Evolutionary conservation across 92 coral and sea anemone genomes (phyloP).

Genomic region (Phymanthus crucifer): DNA sequence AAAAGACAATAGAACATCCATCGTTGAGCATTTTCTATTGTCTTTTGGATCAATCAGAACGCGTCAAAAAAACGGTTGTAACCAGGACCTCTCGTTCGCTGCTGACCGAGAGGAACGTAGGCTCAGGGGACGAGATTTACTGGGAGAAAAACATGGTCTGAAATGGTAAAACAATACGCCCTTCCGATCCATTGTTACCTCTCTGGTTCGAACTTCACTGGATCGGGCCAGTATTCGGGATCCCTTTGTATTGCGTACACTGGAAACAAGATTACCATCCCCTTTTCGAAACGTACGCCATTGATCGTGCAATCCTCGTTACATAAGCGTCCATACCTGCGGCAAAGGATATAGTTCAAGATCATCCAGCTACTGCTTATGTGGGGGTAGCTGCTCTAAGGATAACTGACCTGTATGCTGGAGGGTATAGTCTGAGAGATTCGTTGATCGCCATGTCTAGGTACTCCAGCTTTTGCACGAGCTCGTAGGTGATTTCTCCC

Average conservation of each 20-base stretch:
- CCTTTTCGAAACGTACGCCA: conserved; percentile 57
- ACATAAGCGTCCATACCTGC: conserved; percentile 41
- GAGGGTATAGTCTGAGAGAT: conserved; percentile 56
- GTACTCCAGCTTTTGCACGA: conserved; percentile 42
- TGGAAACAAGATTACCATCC: conserved; percentile 51
- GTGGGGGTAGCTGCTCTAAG: not conserved
- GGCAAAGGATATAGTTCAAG: not conserved
- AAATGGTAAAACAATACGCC: too few species aligned
- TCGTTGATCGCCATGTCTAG: conserved; percentile 63
- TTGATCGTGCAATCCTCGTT: conserved; percentile 45
- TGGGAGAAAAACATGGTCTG: too few species aligned
- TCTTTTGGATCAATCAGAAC: too few species aligned
- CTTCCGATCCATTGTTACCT: not conserved
- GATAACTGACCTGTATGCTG: conserved; percentile 37
- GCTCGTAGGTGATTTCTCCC: conserved; percentile 33
- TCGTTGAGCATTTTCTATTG: too few species aligned
- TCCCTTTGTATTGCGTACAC: conserved; percentile 65
- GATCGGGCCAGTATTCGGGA: conserved; percentile 67
- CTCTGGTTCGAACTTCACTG: conserved; percentile 66
- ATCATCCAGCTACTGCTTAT: too few species aligned
- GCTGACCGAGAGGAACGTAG: too few species aligned
- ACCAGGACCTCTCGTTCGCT: too few species aligned
- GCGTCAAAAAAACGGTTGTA: too few species aligned
- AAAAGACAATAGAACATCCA: too few species aligned
- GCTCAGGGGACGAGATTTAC: too few species aligned